These are phyloP conservation scores for Lagodon rhomboides DNA, from an alignment of 2,797 vertebrate species.

Conservation along the genomic window DNA sequence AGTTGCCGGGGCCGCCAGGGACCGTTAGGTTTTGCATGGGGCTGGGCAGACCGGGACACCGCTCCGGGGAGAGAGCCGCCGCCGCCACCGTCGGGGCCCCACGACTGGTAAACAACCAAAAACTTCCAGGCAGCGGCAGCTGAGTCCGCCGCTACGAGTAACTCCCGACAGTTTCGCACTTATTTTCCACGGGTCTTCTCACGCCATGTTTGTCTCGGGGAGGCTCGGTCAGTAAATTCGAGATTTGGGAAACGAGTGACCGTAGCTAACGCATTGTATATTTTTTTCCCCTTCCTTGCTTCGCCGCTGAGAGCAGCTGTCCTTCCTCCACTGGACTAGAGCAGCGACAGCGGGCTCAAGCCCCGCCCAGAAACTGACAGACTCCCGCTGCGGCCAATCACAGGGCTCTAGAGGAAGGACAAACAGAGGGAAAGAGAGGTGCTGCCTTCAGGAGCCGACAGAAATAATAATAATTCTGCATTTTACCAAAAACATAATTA, in stretches of 20 bases:
- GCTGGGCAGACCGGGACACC: conserved; percentile 82
- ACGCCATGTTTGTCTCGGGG: conserved; percentile 71
- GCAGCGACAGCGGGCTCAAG: conserved; percentile 53
- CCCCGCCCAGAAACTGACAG: conserved; percentile 67
- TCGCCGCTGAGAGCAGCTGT: conserved; percentile 77
- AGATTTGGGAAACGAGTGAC: conserved; percentile 43
- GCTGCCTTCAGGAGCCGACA: conserved; percentile 62
- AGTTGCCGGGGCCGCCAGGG: conserved; percentile 82
- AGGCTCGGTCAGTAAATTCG: conserved; percentile 40
- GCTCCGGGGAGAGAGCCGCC: conserved; percentile 80
- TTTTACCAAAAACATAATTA: neutral
- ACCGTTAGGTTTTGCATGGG: conserved; percentile 89
- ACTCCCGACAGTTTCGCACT: conserved; percentile 76
- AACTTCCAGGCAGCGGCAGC: conserved; percentile 85
- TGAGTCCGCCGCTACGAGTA: conserved; percentile 75
- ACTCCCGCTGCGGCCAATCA: conserved; percentile 67
- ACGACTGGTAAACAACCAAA: conserved; percentile 75
- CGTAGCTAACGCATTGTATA: conserved; percentile 64
- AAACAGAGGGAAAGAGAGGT: conserved; percentile 2
- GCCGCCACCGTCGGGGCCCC: conserved; percentile 78
- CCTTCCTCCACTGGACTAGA: conserved; percentile 61
- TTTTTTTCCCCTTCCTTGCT: conserved; percentile 58
- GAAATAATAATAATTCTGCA: conserved; percentile 35
- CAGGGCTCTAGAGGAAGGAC: conserved; percentile 26
- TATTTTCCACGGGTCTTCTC: conserved; percentile 58